Percentiles rank a stretch among this genome's conserved stretches.
phyloP scores from a whole-genome alignment of 2,888 invertebrate genomes.

The Macrophya annulata region DNA sequence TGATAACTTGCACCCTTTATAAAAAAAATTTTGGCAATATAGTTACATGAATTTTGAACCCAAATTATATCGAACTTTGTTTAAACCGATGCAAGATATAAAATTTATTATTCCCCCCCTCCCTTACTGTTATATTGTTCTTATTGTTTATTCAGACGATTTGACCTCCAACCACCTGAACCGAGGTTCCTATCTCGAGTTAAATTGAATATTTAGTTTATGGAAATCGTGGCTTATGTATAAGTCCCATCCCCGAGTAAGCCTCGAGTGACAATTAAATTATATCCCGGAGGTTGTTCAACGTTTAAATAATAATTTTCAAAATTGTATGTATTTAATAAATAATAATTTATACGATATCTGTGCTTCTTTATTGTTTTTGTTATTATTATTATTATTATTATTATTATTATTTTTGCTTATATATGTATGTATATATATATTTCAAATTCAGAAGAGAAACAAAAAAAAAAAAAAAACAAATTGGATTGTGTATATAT shows the following conservation, averaged over 20 bases:
- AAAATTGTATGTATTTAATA: neutral
- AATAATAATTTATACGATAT: neutral
- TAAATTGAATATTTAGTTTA: conserved; percentile 15
- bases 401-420: neutral
- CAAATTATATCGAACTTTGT: neutral
- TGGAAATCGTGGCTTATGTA: neutral
- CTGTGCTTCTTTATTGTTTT: neutral
- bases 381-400: neutral
- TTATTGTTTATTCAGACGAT: conserved; percentile 13
- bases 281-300: neutral
- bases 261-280: conserved; percentile 45
- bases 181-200: conserved; percentile 29
- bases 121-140: neutral
- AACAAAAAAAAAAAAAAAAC: no score
- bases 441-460: no score
- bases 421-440: neutral
- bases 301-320: neutral
- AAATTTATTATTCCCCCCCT: neutral
- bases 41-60: neutral
- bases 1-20: neutral
- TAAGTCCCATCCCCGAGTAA: neutral
- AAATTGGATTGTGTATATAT: no score
- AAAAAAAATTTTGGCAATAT: no score
- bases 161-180: conserved; percentile 3
- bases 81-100: neutral